phyloP scores from a whole-genome alignment of 2,797 vertebrate genomes.

The Acanthurus lineatus region DNA sequence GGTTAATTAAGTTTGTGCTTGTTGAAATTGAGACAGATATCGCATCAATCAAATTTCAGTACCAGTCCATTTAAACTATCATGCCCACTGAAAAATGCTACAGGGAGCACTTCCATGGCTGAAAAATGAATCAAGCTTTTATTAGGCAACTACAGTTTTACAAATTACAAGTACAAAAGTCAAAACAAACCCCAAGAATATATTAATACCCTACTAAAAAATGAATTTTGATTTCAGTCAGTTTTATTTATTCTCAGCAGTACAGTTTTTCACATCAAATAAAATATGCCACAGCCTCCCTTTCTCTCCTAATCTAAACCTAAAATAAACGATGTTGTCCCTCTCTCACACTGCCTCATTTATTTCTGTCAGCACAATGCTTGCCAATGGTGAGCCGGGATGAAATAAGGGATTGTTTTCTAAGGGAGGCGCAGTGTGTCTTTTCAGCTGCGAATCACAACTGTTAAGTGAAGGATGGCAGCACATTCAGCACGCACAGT shows the following conservation, averaged over 20 bases:
- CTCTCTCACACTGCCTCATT: constrained; percentile 3
- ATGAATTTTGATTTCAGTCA: background rate
- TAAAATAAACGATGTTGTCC: constrained; percentile 3
- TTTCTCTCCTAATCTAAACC: background rate
- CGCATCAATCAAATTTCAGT: too few relatives aligned
- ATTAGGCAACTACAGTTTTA: too few relatives aligned
- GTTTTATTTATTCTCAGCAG: background rate
- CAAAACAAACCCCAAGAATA: background rate
- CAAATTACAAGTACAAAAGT: background rate
- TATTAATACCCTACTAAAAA: background rate
- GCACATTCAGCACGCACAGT: background rate
- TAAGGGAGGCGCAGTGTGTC: constrained; percentile 1
- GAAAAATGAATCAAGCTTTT: too few relatives aligned
- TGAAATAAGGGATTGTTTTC: constrained; percentile 28
- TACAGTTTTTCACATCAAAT: background rate
- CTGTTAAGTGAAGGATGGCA: constrained; percentile 14
- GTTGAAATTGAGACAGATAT: too few relatives aligned
- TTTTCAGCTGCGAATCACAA: constrained; percentile 15
- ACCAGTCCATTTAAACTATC: too few relatives aligned
- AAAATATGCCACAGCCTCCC: background rate
- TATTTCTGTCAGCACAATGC: background rate
- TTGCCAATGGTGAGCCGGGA: constrained; percentile 4
- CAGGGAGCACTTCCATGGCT: too few relatives aligned
- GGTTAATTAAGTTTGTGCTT: too few relatives aligned
- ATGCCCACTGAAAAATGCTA: too few relatives aligned